These are phyloP conservation scores for Gibbula magus DNA, from an alignment of 2,888 invertebrate genomes.

Conservation along the genomic window DNA sequence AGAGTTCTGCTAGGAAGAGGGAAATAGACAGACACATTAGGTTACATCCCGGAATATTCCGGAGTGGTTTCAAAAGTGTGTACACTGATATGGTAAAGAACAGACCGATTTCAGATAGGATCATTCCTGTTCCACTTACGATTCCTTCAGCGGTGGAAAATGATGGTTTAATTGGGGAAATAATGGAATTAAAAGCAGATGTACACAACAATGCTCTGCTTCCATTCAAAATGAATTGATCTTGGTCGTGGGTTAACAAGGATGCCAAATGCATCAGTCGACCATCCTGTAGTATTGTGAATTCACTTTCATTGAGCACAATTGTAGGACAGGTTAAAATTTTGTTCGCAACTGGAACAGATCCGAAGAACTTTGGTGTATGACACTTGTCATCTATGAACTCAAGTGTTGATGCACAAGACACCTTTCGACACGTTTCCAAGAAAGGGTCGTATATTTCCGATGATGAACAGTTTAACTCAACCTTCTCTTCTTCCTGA, in stretches of 20 bases:
- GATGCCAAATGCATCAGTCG: background rate
- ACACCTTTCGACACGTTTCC: background rate
- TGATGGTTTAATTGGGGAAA: background rate
- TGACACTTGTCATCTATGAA: background rate
- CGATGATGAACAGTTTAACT: background rate
- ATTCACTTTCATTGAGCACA: background rate
- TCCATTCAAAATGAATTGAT: background rate
- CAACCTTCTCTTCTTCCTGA: background rate
- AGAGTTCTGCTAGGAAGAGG: constrained; percentile 76
- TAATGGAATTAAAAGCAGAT: background rate
- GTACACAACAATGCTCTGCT: background rate
- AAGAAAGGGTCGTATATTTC: constrained; percentile 12
- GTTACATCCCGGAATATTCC: constrained; percentile 78
- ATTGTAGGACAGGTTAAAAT: background rate
- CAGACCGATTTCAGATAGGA: constrained; percentile 78
- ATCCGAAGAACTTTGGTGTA: background rate
- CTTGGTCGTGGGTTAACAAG: background rate
- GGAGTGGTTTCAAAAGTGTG: constrained; percentile 75
- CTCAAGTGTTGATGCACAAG: background rate
- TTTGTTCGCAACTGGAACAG: background rate
- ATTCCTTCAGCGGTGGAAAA: constrained; percentile 34
- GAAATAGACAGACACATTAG: constrained; percentile 77
- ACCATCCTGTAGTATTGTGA: background rate
- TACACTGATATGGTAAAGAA: constrained; percentile 77
- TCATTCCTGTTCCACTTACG: constrained; percentile 81